Evolutionary conservation across 2,888 invertebrate species (phyloP).

Genomic region (Lycia hirtaria): DNA sequence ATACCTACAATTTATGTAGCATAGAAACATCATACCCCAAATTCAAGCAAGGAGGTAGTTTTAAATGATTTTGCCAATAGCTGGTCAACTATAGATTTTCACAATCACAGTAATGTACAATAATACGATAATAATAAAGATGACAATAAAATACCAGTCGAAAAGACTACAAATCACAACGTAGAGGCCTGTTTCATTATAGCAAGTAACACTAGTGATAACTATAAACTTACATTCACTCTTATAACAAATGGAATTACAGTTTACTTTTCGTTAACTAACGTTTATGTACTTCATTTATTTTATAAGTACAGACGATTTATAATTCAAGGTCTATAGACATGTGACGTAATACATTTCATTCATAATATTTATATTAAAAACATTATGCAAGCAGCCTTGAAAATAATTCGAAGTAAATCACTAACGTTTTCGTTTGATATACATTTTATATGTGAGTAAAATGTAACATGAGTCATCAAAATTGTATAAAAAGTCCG

Average conservation of each 20-base stretch:
- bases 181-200: conserved; percentile 68
- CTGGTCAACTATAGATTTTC: conserved; percentile 59
- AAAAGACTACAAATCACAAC: conserved; percentile 80
- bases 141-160: conserved; percentile 71
- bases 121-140: conserved; percentile 63
- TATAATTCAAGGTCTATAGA: conserved; percentile 52
- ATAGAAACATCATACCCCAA: conserved; percentile 47
- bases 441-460: conserved; percentile 35
- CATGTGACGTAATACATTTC: conserved; percentile 47
- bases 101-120: conserved; percentile 74
- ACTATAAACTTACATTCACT: conserved; percentile 70
- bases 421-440: conserved; percentile 9
- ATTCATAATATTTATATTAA: conserved; percentile 39
- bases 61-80: conserved; percentile 62
- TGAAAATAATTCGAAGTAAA: conserved; percentile 16
- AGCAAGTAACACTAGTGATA: conserved; percentile 70
- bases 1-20: conserved; percentile 34
- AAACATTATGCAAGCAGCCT: conserved; percentile 19
- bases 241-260: conserved; percentile 78
- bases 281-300: conserved; percentile 78
- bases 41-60: conserved; percentile 66
- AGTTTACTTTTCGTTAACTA: conserved; percentile 73
- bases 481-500: conserved; percentile 5
- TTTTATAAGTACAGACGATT: conserved; percentile 65
- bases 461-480: conserved; percentile 41